These are phyloP conservation scores for Rhinophrynus dorsalis DNA, from an alignment of 2,797 vertebrate species.

Conservation along the genomic window DNA sequence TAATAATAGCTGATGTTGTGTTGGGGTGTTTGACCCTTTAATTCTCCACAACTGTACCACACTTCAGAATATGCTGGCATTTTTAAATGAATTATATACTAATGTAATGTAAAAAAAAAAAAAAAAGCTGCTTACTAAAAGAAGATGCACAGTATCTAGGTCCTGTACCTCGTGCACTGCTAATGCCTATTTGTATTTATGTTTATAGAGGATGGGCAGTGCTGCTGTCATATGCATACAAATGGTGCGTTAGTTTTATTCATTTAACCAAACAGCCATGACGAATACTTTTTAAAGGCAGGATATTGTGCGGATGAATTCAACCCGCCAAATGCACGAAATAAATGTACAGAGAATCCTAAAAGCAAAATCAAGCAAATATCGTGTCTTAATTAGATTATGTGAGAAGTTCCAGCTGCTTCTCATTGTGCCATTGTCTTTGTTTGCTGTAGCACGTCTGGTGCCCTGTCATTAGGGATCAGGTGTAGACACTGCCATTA, in stretches of 20 bases:
- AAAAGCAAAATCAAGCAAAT: not conserved
- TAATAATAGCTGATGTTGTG: too few relatives aligned
- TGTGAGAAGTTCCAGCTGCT: slow-evolving; percentile 10
- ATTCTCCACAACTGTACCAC: too few relatives aligned
- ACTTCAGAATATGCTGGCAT: too few relatives aligned
- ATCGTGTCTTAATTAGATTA: slow-evolving; percentile 13
- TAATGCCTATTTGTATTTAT: too few relatives aligned
- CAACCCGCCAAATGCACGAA: not conserved
- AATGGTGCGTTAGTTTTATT: not conserved
- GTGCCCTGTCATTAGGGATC: slow-evolving; percentile 11
- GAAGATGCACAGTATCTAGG: too few relatives aligned
- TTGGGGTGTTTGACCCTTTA: too few relatives aligned
- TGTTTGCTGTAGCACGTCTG: not conserved
- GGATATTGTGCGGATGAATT: not conserved
- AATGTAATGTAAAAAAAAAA: too few relatives aligned
- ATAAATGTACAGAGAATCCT: not conserved
- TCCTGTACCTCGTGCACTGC: too few relatives aligned
- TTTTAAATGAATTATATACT: too few relatives aligned
- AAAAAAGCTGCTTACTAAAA: too few relatives aligned
- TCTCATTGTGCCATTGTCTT: slow-evolving; percentile 1
- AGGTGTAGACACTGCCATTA: slow-evolving; percentile 32
- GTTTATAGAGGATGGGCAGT: too few relatives aligned
- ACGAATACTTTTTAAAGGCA: not conserved
- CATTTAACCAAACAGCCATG: not conserved
- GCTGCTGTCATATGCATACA: not conserved